Evolutionary conservation across 2,888 invertebrate species (phyloP).

Genomic region (Hydroisotoma schaefferi): DNA sequence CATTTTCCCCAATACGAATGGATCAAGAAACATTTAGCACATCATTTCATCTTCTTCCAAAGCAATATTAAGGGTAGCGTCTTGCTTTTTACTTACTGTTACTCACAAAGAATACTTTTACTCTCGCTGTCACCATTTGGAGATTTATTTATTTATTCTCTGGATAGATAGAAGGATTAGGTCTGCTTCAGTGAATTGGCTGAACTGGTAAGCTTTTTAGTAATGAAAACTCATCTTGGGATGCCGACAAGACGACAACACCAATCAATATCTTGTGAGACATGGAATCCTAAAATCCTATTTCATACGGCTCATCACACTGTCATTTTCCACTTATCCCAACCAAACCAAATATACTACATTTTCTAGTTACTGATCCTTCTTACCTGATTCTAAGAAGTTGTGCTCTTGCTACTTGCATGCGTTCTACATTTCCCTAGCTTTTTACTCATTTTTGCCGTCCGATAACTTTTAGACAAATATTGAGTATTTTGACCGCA

Average conservation of each 20-base stretch:
- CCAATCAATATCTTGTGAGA: constrained; percentile 7
- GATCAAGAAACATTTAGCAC: constrained; percentile 1
- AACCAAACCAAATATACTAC: not conserved
- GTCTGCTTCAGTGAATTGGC: not conserved
- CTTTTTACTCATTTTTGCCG: too few relatives aligned
- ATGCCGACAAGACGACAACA: constrained; percentile 13
- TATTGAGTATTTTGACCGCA: constrained; percentile 1
- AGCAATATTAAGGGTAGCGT: too few relatives aligned
- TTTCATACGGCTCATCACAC: constrained; percentile 7
- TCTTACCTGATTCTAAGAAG: too few relatives aligned
- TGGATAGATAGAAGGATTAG: too few relatives aligned
- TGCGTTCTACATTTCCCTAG: too few relatives aligned
- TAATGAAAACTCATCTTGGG: constrained; percentile 12
- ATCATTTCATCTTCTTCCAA: too few relatives aligned
- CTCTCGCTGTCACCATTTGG: too few relatives aligned
- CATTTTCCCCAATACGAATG: not conserved
- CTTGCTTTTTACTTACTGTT: too few relatives aligned
- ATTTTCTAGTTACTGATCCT: constrained; percentile 1
- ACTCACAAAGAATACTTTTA: too few relatives aligned
- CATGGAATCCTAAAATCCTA: not conserved
- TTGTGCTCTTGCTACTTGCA: too few relatives aligned
- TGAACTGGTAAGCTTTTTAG: constrained; percentile 14
- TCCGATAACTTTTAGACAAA: too few relatives aligned
- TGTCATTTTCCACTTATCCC: constrained; percentile 6
- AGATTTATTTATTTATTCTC: too few relatives aligned